phyloP scores from a whole-genome alignment of 2,113 vertebrate species.

The Potamarius usumacintae region DNA sequence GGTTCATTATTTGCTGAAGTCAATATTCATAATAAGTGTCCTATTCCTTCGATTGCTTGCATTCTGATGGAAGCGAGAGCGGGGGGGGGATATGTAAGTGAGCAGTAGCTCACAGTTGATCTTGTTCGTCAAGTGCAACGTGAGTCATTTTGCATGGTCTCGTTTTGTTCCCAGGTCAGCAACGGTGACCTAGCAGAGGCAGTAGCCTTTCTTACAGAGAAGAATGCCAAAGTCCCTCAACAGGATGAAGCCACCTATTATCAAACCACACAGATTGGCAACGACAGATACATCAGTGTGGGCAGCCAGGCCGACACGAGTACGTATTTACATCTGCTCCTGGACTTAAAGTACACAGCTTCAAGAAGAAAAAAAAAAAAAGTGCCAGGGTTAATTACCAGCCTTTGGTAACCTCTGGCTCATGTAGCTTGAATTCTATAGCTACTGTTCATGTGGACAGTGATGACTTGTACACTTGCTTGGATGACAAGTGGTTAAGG shows the following conservation, averaged over 20 bases:
- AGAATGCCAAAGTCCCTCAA: conserved; percentile 91
- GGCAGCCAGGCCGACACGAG: conserved; percentile 96
- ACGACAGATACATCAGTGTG: conserved; percentile 95
- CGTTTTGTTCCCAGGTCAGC: conserved; percentile 78
- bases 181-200: conserved; percentile 94
- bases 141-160: background rate
- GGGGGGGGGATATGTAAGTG: too few species aligned
- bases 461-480: background rate
- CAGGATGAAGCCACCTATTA: conserved; percentile 91
- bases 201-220: conserved; percentile 91
- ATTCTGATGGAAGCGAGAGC: too few species aligned
- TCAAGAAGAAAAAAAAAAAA: background rate
- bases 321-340: conserved; percentile 68
- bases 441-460: background rate
- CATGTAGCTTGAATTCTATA: background rate
- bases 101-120: too few species aligned
- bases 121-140: too few species aligned
- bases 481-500: background rate
- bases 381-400: too few species aligned
- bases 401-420: background rate
- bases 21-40: too few species aligned
- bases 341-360: background rate
- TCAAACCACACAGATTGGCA: conserved; percentile 89
- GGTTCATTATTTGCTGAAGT: too few species aligned
- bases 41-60: too few species aligned